Conservation (phyloP, 1,140 invertebrate species). For the Pogonognathellus flavescens region DNA sequence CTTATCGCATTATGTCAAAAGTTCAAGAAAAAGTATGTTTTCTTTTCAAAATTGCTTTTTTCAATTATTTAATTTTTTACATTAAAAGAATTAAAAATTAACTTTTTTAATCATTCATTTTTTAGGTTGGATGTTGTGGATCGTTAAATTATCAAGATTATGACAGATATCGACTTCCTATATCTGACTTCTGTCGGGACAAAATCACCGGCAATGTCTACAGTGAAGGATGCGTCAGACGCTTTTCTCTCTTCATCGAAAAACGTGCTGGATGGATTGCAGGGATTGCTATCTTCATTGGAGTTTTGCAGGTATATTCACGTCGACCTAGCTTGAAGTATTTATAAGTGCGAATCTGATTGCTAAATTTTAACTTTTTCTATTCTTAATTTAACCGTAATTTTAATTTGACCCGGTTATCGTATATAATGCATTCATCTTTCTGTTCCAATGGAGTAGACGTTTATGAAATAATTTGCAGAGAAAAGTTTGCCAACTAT, state of each 20-base stretch:
- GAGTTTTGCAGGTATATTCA: conserved; percentile 79
- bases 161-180: conserved; percentile 79
- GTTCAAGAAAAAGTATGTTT: conserved; percentile 84
- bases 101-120: neutral
- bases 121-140: conserved; percentile 87
- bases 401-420: neutral
- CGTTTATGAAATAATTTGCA: too few species aligned
- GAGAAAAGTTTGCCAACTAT: too few species aligned
- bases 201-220: conserved; percentile 89
- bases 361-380: too few species aligned
- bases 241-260: conserved; percentile 87
- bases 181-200: conserved; percentile 86
- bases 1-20: conserved; percentile 77
- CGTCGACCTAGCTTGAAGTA: too few species aligned
- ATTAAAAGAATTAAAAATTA: neutral
- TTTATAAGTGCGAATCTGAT: too few species aligned
- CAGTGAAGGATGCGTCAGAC: conserved; percentile 87
- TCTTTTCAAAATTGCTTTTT: conserved; percentile 21
- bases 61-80: conserved; percentile 7
- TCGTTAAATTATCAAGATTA: conserved; percentile 86
- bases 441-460: too few species aligned
- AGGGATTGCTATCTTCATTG: conserved; percentile 80
- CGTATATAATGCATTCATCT: neutral
- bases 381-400: too few species aligned
- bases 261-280: conserved; percentile 86